A percentile compares a stretch with the other conserved stretches of the same genome.
Conservation (phyloP, 2,888 invertebrate genomes). For the Galerucella calmariensis region DNA sequence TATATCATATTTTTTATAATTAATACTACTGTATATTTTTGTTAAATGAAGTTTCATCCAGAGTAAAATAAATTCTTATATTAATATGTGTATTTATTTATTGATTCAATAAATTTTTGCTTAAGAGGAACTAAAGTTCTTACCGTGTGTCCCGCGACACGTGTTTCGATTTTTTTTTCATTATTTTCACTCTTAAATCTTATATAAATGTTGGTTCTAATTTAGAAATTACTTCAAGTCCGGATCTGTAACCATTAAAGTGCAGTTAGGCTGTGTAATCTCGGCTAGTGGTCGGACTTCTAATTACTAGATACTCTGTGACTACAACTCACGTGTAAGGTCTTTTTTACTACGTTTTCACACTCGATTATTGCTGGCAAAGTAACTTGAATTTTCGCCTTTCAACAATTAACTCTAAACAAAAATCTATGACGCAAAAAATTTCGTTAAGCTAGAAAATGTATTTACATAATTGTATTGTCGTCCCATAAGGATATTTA, state of each 20-base stretch:
- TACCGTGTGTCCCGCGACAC: too few relatives aligned
- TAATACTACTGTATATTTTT: too few relatives aligned
- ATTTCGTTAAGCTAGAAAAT: background rate
- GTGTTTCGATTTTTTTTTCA: too few relatives aligned
- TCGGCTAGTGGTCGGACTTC: constrained; percentile 3
- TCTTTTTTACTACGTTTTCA: constrained; percentile 8
- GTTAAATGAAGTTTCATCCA: too few relatives aligned
- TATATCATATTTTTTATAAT: too few relatives aligned
- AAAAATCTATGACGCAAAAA: background rate
- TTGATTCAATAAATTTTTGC: too few relatives aligned
- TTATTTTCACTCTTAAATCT: background rate
- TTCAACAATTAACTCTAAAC: too few relatives aligned
- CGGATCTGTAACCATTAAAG: background rate
- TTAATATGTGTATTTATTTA: too few relatives aligned
- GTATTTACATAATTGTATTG: too few relatives aligned
- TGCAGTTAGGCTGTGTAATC: constrained; percentile 3
- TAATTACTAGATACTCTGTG: constrained; percentile 16
- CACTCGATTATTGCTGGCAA: constrained; percentile 13
- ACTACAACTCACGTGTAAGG: constrained; percentile 7
- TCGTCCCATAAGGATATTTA: too few relatives aligned
- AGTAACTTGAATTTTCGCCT: background rate
- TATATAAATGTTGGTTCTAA: background rate
- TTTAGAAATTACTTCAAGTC: background rate
- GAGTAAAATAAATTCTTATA: too few relatives aligned
- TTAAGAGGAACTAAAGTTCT: too few relatives aligned